phyloP scores from a whole-genome alignment of 2,888 invertebrate species.

The Apamea monoglypha region DNA sequence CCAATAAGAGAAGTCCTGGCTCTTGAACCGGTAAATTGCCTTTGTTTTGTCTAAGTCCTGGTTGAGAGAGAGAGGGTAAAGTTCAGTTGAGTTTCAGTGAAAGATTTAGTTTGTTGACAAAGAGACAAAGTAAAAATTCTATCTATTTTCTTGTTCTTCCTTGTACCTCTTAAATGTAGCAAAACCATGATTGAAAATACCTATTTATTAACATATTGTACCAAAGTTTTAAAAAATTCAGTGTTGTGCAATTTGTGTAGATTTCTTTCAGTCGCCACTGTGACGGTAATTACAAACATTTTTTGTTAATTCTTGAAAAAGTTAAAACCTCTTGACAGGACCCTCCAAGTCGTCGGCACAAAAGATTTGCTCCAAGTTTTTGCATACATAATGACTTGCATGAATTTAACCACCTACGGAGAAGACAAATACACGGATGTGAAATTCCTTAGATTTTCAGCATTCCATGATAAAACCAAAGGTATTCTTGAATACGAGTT shows the following conservation, averaged over 20 bases:
- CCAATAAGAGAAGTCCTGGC: constrained; percentile 57
- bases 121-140: neutral
- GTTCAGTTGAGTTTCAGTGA: constrained; percentile 48
- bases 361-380: constrained; percentile 60
- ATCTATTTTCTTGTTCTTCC: neutral
- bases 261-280: neutral
- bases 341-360: constrained; percentile 64
- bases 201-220: neutral
- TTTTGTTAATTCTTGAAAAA: constrained; percentile 25
- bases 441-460: constrained; percentile 23
- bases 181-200: neutral
- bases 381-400: constrained; percentile 64
- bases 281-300: neutral
- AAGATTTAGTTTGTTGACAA: constrained; percentile 33
- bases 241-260: constrained; percentile 33
- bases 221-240: neutral
- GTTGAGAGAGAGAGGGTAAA: constrained; percentile 38
- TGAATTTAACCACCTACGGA: constrained; percentile 37
- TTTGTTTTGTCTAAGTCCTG: constrained; percentile 54
- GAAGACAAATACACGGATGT: constrained; percentile 29
- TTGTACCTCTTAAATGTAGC: neutral
- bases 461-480: neutral
- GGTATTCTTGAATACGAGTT: neutral
- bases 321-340: constrained; percentile 35
- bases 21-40: constrained; percentile 43